These are phyloP conservation scores for Chloroceryle amazona DNA, from an alignment of 2,797 vertebrate genomes.

Conservation along the genomic window DNA sequence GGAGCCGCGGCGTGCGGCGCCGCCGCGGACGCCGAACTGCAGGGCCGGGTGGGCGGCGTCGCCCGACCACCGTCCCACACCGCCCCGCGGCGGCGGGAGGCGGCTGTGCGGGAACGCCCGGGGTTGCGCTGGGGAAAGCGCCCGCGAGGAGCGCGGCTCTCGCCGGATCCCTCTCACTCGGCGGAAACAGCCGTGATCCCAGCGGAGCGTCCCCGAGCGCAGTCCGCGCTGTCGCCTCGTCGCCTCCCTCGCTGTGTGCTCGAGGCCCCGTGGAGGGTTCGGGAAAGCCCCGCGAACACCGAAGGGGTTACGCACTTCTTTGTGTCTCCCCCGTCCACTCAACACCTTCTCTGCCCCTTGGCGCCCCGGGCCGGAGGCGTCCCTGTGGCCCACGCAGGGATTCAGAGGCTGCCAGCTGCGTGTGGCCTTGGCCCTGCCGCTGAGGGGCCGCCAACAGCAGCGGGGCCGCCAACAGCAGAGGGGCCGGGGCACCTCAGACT, in stretches of 20 bases:
- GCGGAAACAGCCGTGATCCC: rapidly evolving
- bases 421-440: rapidly evolving
- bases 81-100: not conserved
- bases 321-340: no score
- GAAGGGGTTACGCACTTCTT: not conserved
- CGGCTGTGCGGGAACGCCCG: not conserved
- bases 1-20: not conserved
- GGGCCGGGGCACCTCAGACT: not conserved
- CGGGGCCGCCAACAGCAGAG: not conserved
- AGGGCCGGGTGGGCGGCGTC: no score
- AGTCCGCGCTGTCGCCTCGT: rapidly evolving
- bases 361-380: not conserved
- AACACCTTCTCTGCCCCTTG: no score
- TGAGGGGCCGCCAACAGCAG: not conserved
- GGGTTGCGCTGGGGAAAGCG: not conserved
- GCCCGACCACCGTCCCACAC: not conserved
- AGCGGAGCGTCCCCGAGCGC: rapidly evolving
- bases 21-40: not conserved
- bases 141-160: rapidly evolving
- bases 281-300: not conserved
- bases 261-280: no score
- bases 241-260: no score
- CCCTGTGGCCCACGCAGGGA: not conserved
- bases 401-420: rapidly evolving
- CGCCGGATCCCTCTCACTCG: rapidly evolving